Percentiles rank a stretch among this genome's conserved stretches.
Evolutionary conservation across 2,888 invertebrate genomes (phyloP).

Genomic region (Lymantria dispar): DNA sequence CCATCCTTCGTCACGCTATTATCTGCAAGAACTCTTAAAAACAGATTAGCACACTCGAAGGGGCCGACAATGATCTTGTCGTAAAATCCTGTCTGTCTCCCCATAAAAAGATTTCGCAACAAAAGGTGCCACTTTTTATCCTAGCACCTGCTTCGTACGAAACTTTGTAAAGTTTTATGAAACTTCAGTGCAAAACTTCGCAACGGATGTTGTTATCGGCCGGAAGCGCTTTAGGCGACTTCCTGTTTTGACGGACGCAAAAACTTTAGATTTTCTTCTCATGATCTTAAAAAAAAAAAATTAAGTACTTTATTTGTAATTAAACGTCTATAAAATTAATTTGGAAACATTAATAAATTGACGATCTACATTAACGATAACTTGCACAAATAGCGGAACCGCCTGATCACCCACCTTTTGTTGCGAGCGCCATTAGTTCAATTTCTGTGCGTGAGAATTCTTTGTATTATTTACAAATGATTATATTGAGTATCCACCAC

Average conservation of each 20-base stretch:
- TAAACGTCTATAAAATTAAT: not conserved
- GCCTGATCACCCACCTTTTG: too few species aligned
- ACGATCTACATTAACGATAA: too few species aligned
- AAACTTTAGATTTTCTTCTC: conserved; percentile 26
- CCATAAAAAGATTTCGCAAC: conserved; percentile 41
- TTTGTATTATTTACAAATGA: too few species aligned
- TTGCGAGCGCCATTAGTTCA: too few species aligned
- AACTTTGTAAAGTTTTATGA: conserved; percentile 42
- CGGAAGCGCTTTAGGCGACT: conserved; percentile 80
- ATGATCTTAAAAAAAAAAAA: conserved; percentile 22
- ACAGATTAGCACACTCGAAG: conserved; percentile 36
- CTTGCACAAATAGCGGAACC: too few species aligned
- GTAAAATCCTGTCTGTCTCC: conserved; percentile 47
- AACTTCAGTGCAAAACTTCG: conserved; percentile 59
- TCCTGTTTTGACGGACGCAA: conserved; percentile 76
- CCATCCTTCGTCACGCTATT: conserved; percentile 28
- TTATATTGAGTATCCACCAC: too few species aligned
- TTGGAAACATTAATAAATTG: too few species aligned
- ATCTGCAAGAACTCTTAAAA: conserved; percentile 35
- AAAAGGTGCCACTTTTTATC: conserved; percentile 75
- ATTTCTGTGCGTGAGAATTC: too few species aligned
- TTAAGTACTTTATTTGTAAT: conserved; percentile 19
- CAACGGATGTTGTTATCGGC: conserved; percentile 81
- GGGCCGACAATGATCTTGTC: conserved; percentile 32
- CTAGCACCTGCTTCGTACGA: conserved; percentile 69